These are phyloP conservation scores for Holcopasites calliopsidis DNA, from an alignment of 1,140 invertebrate species.

Conservation along the genomic window DNA sequence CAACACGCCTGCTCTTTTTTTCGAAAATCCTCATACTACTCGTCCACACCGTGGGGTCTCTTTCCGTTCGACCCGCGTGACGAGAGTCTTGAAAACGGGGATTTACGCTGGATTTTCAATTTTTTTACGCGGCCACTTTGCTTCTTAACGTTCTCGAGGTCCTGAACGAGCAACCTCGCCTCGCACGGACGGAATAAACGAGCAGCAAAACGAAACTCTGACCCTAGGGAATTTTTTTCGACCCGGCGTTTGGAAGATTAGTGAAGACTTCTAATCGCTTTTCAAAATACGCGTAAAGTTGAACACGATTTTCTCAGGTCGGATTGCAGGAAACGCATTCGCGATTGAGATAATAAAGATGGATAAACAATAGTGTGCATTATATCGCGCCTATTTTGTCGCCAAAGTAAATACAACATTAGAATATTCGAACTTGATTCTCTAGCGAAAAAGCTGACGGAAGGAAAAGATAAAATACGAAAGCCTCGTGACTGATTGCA, in stretches of 20 bases:
- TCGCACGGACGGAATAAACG: not conserved
- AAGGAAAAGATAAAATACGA: not conserved
- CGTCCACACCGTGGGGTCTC: conserved; percentile 38
- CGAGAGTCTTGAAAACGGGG: conserved; percentile 30
- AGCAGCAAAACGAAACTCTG: not conserved
- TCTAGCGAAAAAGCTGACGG: too few species aligned
- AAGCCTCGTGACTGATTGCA: not conserved
- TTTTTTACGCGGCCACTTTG: conserved; percentile 15
- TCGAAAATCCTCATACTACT: conserved; percentile 55
- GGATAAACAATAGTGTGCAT: too few species aligned
- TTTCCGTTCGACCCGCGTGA: conserved; percentile 34
- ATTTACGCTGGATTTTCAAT: conserved; percentile 1
- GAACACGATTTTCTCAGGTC: too few species aligned
- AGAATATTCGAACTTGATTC: too few species aligned
- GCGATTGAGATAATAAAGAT: too few species aligned
- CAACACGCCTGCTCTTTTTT: conserved; percentile 61
- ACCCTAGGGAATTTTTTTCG: not conserved
- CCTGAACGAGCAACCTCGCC: not conserved
- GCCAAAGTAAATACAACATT: too few species aligned
- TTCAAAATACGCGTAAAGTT: not conserved
- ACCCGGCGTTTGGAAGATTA: not conserved
- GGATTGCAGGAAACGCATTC: too few species aligned
- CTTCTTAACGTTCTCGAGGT: not conserved
- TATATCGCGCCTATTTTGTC: too few species aligned
- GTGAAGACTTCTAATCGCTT: not conserved